A percentile compares a stretch with the other conserved stretches of the same genome.
phyloP scores from a whole-genome alignment of 2,888 invertebrate genomes.

The Gasteruption jaculator region DNA sequence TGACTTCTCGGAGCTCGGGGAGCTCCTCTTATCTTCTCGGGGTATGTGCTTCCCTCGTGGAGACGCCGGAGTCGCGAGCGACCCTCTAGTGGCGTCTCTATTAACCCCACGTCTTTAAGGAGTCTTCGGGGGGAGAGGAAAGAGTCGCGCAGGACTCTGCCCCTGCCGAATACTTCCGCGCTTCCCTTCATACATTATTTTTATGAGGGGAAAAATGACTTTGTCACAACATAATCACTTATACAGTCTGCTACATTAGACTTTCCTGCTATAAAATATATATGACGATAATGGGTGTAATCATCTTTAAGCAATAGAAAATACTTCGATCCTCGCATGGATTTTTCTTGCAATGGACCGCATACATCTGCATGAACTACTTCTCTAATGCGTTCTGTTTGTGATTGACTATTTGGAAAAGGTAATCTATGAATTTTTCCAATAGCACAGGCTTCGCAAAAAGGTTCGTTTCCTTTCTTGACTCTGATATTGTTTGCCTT shows the following conservation, averaged over 20 bases:
- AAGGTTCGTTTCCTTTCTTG: constrained; percentile 12
- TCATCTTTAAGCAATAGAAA: constrained; percentile 20
- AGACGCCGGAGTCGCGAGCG: no score
- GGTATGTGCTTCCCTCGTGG: no score
- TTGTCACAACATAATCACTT: constrained; percentile 3
- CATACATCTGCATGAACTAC: constrained; percentile 16
- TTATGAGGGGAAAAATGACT: no score
- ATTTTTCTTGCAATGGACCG: constrained; percentile 9
- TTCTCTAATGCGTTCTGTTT: constrained; percentile 4
- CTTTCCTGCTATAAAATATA: constrained; percentile 6
- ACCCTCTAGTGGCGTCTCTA: no score
- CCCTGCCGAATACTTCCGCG: no score
- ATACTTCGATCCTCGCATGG: constrained; percentile 13
- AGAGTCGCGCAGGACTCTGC: no score
- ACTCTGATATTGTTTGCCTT: constrained; percentile 18
- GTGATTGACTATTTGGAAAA: constrained; percentile 2
- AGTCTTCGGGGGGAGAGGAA: no score
- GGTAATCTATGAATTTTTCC: constrained; percentile 15
- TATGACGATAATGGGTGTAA: constrained; percentile 3
- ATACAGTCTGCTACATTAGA: background rate
- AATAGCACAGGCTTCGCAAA: constrained; percentile 22
- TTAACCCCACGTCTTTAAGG: no score
- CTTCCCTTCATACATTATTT: no score
- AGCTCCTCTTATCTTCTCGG: no score
- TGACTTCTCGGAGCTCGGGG: no score